Base-by-base conservation (phyloP, 2,113 vertebrate genomes). In the Hipposideros armiger region DNA sequence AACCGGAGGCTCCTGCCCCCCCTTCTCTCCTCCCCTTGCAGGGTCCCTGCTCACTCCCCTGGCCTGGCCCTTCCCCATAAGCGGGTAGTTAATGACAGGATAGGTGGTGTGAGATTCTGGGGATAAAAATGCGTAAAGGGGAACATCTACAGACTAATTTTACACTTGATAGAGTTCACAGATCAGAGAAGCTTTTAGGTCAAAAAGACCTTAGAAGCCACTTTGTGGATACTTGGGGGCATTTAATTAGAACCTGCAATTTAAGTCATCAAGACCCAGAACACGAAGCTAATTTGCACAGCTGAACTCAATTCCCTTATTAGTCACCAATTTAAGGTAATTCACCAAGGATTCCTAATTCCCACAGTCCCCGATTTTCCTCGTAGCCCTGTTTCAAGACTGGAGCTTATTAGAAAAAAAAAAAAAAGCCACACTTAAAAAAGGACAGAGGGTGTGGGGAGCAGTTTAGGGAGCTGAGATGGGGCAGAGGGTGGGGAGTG, bases 221-320 rank as follows among this genome's bases (percentile, higher is more conserved):
- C 62, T 92, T 83, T 5, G 36, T 15, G 66, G 60, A 88, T 93
- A 94, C 70, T 72, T 80, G 77, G 64, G 66, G 91, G 72, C 86
- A 97, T 95, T 98, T 97, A 97, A 98, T 89, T 98, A 95, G 84
- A 97, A 98, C 94, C 2, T 80, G 42, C 52, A 93, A 97, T 97
- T 97, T 94, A 97, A 96, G 94, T 80, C 90, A 97, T 72, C 56
- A 45, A 64, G 62, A 90, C 32, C 87, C 77, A 96, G 93, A 67
- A 97, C 93, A 69, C 60, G 47, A 97, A 95, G 56, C 90, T 87
- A 95, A 87, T 95, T 95, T 97, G 91, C 82, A 97, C 42, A 78
- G 76, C 0, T 28, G 30, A 98, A 97, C 90, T 86, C 24, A 19
- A 78, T 82, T 87, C 77, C 91, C 76, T 74, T 90, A 90, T 92